Evolutionary conservation across 2,888 invertebrate species (phyloP).

Genomic region (Crioceris asparagi): DNA sequence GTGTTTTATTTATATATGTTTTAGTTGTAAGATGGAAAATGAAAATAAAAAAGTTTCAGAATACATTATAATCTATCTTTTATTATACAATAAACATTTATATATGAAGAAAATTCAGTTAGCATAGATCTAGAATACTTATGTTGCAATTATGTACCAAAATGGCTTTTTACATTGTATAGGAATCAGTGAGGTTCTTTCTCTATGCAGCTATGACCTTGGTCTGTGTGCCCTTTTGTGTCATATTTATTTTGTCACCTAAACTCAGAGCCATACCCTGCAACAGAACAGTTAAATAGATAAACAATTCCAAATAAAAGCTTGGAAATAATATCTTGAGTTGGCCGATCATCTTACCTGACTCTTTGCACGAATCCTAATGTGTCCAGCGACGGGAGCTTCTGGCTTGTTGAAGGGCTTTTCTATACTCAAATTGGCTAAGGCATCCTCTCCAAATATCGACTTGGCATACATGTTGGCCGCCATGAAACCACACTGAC

Average conservation of each 20-base stretch:
- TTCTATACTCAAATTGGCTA: constrained; percentile 98
- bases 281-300: constrained; percentile 24
- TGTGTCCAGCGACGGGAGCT: constrained; percentile 90
- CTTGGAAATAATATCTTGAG: background rate
- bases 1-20: constrained; percentile 20
- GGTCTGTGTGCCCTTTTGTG: constrained; percentile 60
- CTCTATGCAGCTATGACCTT: constrained; percentile 36
- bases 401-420: constrained; percentile 78
- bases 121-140: too few species aligned
- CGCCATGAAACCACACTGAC: constrained; percentile 99
- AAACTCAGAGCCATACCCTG: constrained; percentile 98
- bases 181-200: too few species aligned
- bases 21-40: constrained; percentile 12
- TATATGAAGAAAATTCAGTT: too few species aligned
- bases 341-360: constrained; percentile 50
- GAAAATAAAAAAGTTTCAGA: too few species aligned
- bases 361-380: constrained; percentile 95
- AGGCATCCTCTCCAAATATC: constrained; percentile 96
- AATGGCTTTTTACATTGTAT: too few species aligned
- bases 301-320: constrained; percentile 6
- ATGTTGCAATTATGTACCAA: too few species aligned
- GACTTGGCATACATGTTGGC: constrained; percentile 98
- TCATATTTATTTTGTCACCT: constrained; percentile 95
- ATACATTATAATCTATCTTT: too few species aligned
- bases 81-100: too few species aligned